These are phyloP conservation scores for Gymnodraco acuticeps DNA, from an alignment of 2,797 vertebrate species.

Conservation along the genomic window DNA sequence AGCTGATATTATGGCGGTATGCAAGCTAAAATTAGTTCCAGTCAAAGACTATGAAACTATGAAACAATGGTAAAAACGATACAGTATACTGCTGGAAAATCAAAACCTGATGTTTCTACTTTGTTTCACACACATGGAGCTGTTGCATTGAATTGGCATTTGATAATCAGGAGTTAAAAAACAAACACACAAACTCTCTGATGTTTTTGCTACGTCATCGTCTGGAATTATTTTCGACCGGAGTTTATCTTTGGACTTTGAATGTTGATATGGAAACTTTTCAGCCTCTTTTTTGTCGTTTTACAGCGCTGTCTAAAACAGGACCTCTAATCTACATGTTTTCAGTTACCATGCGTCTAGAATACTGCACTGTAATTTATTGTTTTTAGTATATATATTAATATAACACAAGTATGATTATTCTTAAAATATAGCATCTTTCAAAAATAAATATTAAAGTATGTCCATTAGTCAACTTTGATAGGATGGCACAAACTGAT, in stretches of 20 bases:
- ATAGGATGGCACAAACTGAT: not conserved
- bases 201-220: not conserved
- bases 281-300: not conserved
- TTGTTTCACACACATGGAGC: not conserved
- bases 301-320: not conserved
- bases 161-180: not conserved
- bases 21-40: not conserved
- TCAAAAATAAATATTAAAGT: slow-evolving; percentile 1
- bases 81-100: too few relatives aligned
- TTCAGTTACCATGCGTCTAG: not conserved
- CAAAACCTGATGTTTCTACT: too few relatives aligned
- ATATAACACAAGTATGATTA: not conserved
- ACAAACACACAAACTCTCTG: not conserved
- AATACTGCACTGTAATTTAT: not conserved
- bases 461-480: not conserved
- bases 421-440: not conserved
- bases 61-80: too few relatives aligned
- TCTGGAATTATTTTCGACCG: too few relatives aligned
- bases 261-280: not conserved
- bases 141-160: not conserved
- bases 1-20: fast-evolving
- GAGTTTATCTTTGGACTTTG: slow-evolving; percentile 14
- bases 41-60: too few relatives aligned
- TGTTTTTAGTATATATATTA: not conserved
- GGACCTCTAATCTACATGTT: not conserved